These are phyloP conservation scores for Apaloderma vittatum DNA, from an alignment of 2,113 vertebrate genomes.

Conservation along the genomic window DNA sequence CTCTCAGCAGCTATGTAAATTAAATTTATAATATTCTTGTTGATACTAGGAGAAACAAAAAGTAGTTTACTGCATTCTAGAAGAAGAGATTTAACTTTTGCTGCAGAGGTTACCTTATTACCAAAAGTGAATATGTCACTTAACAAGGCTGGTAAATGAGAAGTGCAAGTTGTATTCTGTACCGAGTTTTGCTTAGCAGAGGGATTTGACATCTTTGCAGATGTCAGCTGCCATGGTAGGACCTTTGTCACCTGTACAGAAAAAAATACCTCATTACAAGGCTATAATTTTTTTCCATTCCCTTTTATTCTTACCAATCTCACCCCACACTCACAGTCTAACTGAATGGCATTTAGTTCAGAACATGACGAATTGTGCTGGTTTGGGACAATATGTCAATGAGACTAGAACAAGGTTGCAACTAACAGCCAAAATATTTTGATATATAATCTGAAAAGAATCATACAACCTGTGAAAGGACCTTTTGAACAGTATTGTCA, in stretches of 20 bases:
- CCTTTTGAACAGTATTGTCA: neutral
- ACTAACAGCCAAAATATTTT: conserved; percentile 24
- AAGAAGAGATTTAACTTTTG: neutral
- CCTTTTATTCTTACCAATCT: neutral
- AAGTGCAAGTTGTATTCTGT: neutral
- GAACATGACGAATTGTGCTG: neutral
- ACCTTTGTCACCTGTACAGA: neutral
- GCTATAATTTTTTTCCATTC: neutral
- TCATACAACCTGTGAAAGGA: neutral
- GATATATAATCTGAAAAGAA: neutral
- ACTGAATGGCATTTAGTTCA: neutral
- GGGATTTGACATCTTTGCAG: conserved; percentile 21
- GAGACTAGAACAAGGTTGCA: neutral
- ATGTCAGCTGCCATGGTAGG: conserved; percentile 22
- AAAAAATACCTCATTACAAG: neutral
- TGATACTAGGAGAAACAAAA: neutral
- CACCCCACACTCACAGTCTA: neutral
- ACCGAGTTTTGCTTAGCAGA: conserved; percentile 4
- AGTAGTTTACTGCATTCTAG: neutral
- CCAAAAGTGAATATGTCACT: neutral
- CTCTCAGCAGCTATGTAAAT: neutral
- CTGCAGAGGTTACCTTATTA: neutral
- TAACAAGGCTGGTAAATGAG: conserved; percentile 26
- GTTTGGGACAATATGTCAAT: neutral
- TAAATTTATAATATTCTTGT: neutral